Evolutionary conservation across 2,797 vertebrate genomes (phyloP), one percentile per base, ranked within the genome.

Genomic region (Monodelphis domestica): DNA sequence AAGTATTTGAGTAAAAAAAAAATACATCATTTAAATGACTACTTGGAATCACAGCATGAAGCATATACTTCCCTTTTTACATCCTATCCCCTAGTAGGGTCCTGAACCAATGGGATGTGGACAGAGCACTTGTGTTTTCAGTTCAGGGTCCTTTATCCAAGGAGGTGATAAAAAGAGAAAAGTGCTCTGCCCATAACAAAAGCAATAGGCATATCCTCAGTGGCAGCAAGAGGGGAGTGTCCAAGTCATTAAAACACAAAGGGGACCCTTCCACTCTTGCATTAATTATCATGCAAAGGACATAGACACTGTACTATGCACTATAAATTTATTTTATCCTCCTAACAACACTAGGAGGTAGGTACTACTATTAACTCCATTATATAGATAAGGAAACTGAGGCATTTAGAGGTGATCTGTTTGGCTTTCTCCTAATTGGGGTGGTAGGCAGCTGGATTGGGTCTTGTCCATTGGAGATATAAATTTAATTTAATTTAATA

Each of bases 301-400:
- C 7, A 38, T 30, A 89, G 59, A 12, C 33, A 89, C 30, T 54
- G 1, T 53, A 78, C 53, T 54, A 29, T 54, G 29, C 91, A 29
- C 90, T 91, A 89, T 12, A 38, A 33, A 33, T 0, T 10, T 89
- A 78, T 90, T 53, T 89, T 26, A 59, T 88, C 56, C 38, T 90
- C 63, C 54, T 15, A 5, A 52, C 12, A 2, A 57, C 51, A 45
- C 17, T 38, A 0, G 1, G 24, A 88, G 12, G 53, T 26, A 87
- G 26, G 0, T 15, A 53, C n/a, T 52, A n/a, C 30, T 45, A 28
- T 70, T 84, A 84, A 51, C 53, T 78, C 94, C 84, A 57, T 89
- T 95, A 50, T 89, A 30, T 54, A 51, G 54, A 51, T 54, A 54
- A 93, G n/a, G 12, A 95, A 93, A 56, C 5, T n/a, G n/a, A n/a